Conservation (phyloP, 2,113 vertebrate genomes). For the Hiodon tergisus region DNA sequence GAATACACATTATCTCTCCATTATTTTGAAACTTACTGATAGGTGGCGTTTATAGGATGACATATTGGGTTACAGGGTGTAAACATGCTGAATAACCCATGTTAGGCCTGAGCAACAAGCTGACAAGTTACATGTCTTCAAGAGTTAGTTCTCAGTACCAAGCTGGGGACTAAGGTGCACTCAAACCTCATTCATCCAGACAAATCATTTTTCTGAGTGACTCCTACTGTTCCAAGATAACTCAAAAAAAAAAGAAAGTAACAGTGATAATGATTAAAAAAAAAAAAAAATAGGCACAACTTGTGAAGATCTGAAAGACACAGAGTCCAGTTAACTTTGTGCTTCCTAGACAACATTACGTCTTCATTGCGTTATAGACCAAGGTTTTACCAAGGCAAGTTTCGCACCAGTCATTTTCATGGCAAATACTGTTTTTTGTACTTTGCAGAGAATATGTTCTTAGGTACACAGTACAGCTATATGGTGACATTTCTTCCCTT, state of each 20-base stretch:
- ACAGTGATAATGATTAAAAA: conserved; percentile 20
- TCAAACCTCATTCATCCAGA: conserved; percentile 1
- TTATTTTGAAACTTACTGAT: not conserved
- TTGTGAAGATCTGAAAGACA: conserved; percentile 52
- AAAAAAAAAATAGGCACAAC: conserved; percentile 58
- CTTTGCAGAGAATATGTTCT: not conserved
- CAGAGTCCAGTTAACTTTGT: conserved; percentile 27
- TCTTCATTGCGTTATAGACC: conserved; percentile 12
- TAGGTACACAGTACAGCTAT: not conserved
- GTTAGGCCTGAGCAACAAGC: not conserved
- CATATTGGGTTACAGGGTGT: not conserved
- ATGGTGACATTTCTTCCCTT: not conserved
- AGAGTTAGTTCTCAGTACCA: conserved; percentile 6
- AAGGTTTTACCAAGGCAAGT: not conserved
- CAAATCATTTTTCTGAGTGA: not conserved
- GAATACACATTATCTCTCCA: not conserved
- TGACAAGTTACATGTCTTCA: not conserved
- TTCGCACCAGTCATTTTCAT: conserved; percentile 5
- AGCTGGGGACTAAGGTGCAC: not conserved
- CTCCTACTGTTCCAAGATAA: not conserved
- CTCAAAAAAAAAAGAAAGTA: conserved; percentile 27
- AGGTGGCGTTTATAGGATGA: not conserved
- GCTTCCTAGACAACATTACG: conserved; percentile 32
- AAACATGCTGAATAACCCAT: not conserved
- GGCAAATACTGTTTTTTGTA: not conserved